Evolutionary conservation across 2,797 vertebrate species (phyloP).

Genomic region (Chrysolophus pictus): DNA sequence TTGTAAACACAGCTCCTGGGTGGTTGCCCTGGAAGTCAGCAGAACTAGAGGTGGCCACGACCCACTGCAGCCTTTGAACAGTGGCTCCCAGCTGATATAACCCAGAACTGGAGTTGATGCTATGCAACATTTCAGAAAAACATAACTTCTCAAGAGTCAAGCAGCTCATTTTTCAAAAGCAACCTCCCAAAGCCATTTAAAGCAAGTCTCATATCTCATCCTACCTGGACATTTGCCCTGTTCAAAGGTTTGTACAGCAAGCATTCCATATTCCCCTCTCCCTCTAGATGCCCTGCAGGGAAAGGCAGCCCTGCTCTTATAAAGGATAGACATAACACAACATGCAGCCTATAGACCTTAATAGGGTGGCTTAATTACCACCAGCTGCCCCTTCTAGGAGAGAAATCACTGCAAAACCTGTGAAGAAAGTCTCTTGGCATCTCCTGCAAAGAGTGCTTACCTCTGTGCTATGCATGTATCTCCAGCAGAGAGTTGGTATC

Average conservation of each 20-base stretch:
- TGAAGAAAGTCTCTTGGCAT: slow-evolving; percentile 11
- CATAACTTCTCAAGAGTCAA: neutral
- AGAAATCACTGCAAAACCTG: slow-evolving; percentile 7
- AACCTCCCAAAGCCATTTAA: neutral
- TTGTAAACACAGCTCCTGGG: neutral
- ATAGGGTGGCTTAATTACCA: slow-evolving; percentile 11
- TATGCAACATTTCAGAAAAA: neutral
- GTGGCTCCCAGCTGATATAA: accelerated
- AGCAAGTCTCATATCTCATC: neutral
- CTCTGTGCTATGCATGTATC: slow-evolving; percentile 60
- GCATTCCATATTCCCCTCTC: neutral
- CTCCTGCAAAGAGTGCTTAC: slow-evolving; percentile 66
- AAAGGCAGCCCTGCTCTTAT: neutral
- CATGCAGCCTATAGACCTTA: neutral
- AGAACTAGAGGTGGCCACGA: neutral
- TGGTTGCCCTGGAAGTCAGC: neutral
- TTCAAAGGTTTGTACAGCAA: neutral
- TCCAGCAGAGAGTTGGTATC: slow-evolving; percentile 77
- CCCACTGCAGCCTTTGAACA: neutral
- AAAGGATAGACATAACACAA: neutral
- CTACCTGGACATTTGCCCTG: neutral
- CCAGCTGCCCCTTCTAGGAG: slow-evolving; percentile 29
- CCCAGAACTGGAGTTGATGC: neutral
- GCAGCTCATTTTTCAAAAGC: neutral
- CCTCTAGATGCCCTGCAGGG: neutral